Percentiles rank a stretch among this genome's conserved stretches.
Evolutionary conservation across 53 echinoderm and acorn worm species (phyloP).

Genomic region (Crossaster papposus): DNA sequence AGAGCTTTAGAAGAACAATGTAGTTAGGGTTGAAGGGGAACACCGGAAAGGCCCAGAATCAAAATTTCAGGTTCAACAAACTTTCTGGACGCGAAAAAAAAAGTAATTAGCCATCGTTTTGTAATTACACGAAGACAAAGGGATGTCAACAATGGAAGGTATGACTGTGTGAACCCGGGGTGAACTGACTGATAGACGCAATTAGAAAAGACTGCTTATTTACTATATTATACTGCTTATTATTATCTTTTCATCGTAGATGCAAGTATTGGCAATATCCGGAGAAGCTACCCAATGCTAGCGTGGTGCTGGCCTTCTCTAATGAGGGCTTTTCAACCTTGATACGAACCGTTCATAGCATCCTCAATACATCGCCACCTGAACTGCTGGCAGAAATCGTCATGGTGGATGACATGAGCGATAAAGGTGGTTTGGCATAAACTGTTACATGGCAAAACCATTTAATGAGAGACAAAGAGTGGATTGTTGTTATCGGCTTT

Average conservation of each 20-base stretch:
- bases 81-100: no score
- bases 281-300: slow-evolving; percentile 74
- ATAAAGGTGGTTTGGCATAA: slow-evolving; percentile 83
- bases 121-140: no score
- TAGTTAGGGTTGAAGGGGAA: no score
- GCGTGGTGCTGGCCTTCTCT: slow-evolving; percentile 89
- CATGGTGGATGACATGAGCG: slow-evolving; percentile 94
- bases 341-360: slow-evolving; percentile 87
- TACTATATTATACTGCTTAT: not conserved
- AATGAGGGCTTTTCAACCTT: slow-evolving; percentile 95
- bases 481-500: not conserved
- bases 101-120: no score
- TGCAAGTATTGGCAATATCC: slow-evolving; percentile 97
- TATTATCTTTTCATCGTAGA: slow-evolving; percentile 48
- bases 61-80: no score
- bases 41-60: no score
- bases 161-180: no score
- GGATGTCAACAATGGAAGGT: no score
- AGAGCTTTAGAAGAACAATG: no score
- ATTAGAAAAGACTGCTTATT: not conserved
- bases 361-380: slow-evolving; percentile 85
- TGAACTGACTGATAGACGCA: no score
- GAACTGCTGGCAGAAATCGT: slow-evolving; percentile 79
- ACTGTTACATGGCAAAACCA: not conserved
- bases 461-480: not conserved